Evolutionary conservation across 2,888 invertebrate genomes (phyloP), one percentile per base, ranked within the genome.

Genomic region (Oscheius sp.): DNA sequence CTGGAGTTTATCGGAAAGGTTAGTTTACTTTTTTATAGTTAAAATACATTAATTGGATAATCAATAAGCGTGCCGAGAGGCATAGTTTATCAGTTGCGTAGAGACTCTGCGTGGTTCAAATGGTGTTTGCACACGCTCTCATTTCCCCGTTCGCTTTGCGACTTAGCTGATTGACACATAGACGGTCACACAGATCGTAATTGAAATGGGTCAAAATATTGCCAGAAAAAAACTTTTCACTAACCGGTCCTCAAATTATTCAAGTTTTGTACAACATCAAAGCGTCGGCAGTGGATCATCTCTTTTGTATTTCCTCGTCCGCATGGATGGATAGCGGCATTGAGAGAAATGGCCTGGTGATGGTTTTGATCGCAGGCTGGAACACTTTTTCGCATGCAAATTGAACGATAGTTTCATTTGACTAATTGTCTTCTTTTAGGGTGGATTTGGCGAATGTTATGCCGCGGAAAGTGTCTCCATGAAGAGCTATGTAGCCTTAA

Each of bases 371-470:
- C 52, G 52, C 29, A 20, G 42, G 29, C 52, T 23, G n/a, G 27
- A n/a, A 29, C 20, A 17, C 42, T 42, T 42, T 42, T 42, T 20
- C 42, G 42, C 42, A 42, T 42, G 42, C 42, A 42, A 42, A 42
- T 42, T 55, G 55, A 31, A 17, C 27, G 55, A 55, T 34, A 6
- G 33, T 25, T 55, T 33, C 33, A 53, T 5, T 48, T 20, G 10
- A 29, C 15, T 48, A 4, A 53, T 12, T 25, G 12, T 17, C 10
- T 2, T 4, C 12, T 70, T 70, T 55, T 58, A 70, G 70, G 70
- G 70, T 3, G 70, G 70, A 6, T 70, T 70, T 45, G 70, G 64
- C 23, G 57, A 65, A 45, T 65, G 65, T 29, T 70, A 45, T 37
- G 15, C 46, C 0, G 70, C 57, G 4, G 42, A 53, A 39, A 39